phyloP scores from a whole-genome alignment of 2,797 vertebrate species.

The Pelochelys cantorii region DNA sequence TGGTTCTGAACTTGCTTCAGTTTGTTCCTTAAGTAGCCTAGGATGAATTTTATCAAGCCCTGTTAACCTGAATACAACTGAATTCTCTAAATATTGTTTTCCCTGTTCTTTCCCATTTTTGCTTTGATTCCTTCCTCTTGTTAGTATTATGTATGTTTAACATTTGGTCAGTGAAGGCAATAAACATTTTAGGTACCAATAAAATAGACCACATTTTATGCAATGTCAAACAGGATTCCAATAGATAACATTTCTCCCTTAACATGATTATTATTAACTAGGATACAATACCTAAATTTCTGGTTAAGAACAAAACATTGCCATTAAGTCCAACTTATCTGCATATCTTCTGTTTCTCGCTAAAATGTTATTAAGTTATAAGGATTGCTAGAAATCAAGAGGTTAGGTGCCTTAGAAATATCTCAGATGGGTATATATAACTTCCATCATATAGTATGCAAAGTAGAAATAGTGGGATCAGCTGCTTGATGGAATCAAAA shows the following conservation, averaged over 20 bases:
- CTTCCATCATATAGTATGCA: neutral
- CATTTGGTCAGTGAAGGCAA: too few relatives aligned
- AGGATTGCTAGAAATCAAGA: neutral
- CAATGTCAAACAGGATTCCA: neutral
- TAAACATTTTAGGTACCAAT: neutral
- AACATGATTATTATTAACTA: neutral
- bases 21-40: too few relatives aligned
- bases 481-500: neutral
- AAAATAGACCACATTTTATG: conserved; percentile 19
- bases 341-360: neutral
- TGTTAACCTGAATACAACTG: too few relatives aligned
- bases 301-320: neutral
- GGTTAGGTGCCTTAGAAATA: neutral
- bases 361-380: neutral
- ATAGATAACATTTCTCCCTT: neutral
- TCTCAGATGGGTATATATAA: neutral
- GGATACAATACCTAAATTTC: neutral
- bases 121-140: too few relatives aligned
- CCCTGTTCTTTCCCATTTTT: too few relatives aligned
- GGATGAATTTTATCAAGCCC: too few relatives aligned
- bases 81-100: too few relatives aligned
- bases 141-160: too few relatives aligned
- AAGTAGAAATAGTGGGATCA: neutral
- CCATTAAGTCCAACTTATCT: neutral
- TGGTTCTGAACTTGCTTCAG: too few relatives aligned